Evolutionary conservation across 2,888 invertebrate genomes (phyloP).

Genomic region (Bombyx huttoni): DNA sequence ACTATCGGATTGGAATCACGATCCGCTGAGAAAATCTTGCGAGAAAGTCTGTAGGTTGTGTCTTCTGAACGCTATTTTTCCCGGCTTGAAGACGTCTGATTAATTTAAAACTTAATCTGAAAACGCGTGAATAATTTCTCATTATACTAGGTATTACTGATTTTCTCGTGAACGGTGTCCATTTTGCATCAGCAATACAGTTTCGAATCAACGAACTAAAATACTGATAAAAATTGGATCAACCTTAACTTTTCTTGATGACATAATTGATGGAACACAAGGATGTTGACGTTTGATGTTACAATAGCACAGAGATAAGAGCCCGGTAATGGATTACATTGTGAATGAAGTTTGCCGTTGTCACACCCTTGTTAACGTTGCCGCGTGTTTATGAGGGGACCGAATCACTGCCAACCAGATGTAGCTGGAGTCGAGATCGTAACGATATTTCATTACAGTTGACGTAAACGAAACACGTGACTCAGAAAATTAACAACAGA

Average conservation of each 20-base stretch:
- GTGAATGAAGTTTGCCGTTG: constrained; percentile 39
- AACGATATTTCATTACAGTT: constrained; percentile 32
- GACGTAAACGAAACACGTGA: constrained; percentile 24
- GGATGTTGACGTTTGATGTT: not conserved
- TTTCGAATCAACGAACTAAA: not conserved
- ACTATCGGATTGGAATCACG: too few relatives aligned
- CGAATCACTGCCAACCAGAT: constrained; percentile 26
- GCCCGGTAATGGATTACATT: constrained; percentile 40
- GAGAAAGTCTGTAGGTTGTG: too few relatives aligned
- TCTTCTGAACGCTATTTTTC: too few relatives aligned
- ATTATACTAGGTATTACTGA: too few relatives aligned
- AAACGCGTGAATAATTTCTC: too few relatives aligned
- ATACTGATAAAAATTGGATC: not conserved
- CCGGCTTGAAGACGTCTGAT: too few relatives aligned
- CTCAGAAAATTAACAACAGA: constrained; percentile 27
- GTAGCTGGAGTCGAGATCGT: constrained; percentile 21
- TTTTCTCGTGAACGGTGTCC: too few relatives aligned
- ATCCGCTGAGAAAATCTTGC: too few relatives aligned
- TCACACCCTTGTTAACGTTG: constrained; percentile 39
- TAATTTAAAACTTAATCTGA: too few relatives aligned
- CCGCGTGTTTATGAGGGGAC: constrained; percentile 11
- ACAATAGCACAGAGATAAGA: constrained; percentile 22
- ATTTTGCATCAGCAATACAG: too few relatives aligned
- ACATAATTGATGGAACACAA: not conserved
- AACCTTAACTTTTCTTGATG: not conserved